phyloP scores from a whole-genome alignment of 2,888 invertebrate species.

The Corbicula japonica region DNA sequence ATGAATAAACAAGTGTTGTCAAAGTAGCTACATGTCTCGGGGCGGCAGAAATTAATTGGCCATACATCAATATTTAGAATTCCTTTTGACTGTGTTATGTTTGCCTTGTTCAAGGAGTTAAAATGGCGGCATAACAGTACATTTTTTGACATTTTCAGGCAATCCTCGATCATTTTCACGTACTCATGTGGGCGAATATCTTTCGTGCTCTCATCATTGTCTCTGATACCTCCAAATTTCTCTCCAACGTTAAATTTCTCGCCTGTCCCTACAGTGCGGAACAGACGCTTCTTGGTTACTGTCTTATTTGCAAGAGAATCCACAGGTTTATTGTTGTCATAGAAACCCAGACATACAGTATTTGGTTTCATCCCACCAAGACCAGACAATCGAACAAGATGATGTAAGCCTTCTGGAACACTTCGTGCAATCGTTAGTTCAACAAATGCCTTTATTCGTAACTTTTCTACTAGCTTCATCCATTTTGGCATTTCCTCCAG shows the following conservation, averaged over 20 bases:
- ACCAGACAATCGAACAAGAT: conserved; percentile 95
- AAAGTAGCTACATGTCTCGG: conserved; percentile 92
- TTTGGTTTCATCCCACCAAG: conserved; percentile 99
- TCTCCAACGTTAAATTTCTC: conserved; percentile 65
- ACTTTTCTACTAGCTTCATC: conserved; percentile 97
- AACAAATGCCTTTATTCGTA: conserved; percentile 96
- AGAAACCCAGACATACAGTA: conserved; percentile 96
- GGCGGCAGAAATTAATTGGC: conserved; percentile 97
- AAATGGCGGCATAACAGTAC: conserved; percentile 97
- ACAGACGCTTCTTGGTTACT: conserved; percentile 65
- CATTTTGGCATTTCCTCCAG: conserved; percentile 94
- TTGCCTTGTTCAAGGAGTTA: conserved; percentile 92
- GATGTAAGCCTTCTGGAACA: conserved; percentile 96
- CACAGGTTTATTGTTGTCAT: conserved; percentile 91
- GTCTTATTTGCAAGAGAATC: conserved; percentile 87
- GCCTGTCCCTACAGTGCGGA: conserved; percentile 69
- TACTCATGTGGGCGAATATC: conserved; percentile 89
- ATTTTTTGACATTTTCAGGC: conserved; percentile 97
- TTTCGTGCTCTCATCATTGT: conserved; percentile 58
- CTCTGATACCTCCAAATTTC: conserved; percentile 73
- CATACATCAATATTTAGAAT: conserved; percentile 97
- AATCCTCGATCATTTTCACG: conserved; percentile 94
- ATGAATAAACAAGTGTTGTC: conserved; percentile 97
- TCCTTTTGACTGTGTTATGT: conserved; percentile 90
- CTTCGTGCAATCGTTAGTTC: conserved; percentile 95